These are phyloP conservation scores for Silvanus unidentatus DNA, from an alignment of 2,888 invertebrate genomes.

Conservation along the genomic window DNA sequence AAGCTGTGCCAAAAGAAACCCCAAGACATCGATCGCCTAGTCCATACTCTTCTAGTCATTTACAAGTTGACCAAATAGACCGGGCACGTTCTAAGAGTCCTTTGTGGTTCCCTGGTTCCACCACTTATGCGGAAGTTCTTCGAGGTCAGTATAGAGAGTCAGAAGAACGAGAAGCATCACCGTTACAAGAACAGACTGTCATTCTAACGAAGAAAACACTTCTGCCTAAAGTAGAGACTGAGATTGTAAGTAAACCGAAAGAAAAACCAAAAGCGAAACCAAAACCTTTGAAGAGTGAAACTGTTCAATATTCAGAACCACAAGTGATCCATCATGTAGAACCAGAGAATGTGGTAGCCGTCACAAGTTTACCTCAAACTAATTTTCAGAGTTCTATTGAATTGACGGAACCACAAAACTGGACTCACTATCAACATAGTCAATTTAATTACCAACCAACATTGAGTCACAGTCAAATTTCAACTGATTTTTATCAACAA, in stretches of 20 bases:
- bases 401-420: constrained; percentile 22
- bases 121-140: constrained; percentile 75
- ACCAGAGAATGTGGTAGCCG: not conserved
- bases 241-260: constrained; percentile 5
- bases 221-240: constrained; percentile 4
- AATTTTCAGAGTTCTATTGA: constrained; percentile 11
- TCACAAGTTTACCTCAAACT: constrained; percentile 3
- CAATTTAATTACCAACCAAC: constrained; percentile 17
- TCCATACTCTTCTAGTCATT: constrained; percentile 7
- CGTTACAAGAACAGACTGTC: constrained; percentile 6
- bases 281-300: too few relatives aligned
- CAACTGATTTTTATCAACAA: constrained; percentile 14
- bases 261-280: constrained; percentile 4
- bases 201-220: constrained; percentile 3
- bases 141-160: constrained; percentile 50
- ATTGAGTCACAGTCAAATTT: not conserved
- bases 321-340: not conserved
- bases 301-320: not conserved
- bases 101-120: constrained; percentile 67
- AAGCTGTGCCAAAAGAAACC: constrained; percentile 1
- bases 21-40: constrained; percentile 9
- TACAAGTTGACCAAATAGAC: constrained; percentile 16
- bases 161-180: constrained; percentile 15
- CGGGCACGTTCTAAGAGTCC: constrained; percentile 62
- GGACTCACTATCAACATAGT: constrained; percentile 29